Evolutionary conservation across 2,888 invertebrate genomes (phyloP), one percentile per base, ranked within the genome.

Genomic region (Limnephilus rhombicus): DNA sequence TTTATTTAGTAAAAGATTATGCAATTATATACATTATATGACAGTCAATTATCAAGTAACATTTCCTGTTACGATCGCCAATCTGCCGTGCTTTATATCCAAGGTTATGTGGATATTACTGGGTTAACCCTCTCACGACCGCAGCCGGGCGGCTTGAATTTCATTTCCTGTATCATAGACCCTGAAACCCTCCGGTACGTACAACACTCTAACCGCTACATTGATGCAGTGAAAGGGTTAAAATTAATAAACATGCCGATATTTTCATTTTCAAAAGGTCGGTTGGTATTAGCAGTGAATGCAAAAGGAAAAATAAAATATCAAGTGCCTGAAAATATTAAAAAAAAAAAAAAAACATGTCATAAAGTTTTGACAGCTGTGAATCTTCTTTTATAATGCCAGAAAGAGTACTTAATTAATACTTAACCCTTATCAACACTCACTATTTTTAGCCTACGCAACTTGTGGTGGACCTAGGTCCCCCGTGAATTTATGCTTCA

Each of bases 111-210:
- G 86, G 80, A 85, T 85, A 91, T 86, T 91, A 91, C 87, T 91
- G 80, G 92, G 87, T 91, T 90, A 53, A 90, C 91, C 90, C 88
- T 89, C 86, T 53, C 91, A 90, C 91, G 83, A 85, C 88, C 88
- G 31, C 88, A 88, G 88, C 68, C 88, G 80, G 18, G 34, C 80
- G 34, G 80, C 11, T 41, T 41, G 85, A 45, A 41, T 91, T 91
- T 92, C 92, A 92, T 92, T 92, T 92, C 92, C 92, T 90, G 92
- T 92, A 92, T 90, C 90, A 85, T 90, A 90, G 89, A 88, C 31
- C 87, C 68, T 18, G 31, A 15, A 45, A 37, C 81, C 34, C 85
- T 24, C 85, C 11, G 31, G 34, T 82, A 11, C 34, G 13, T 31
- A 82, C 82, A 29, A 29, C 15, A 31, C 53, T 82, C 29, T 31